These are phyloP conservation scores for Momotus momota DNA, from an alignment of 2,797 vertebrate species.

Conservation along the genomic window DNA sequence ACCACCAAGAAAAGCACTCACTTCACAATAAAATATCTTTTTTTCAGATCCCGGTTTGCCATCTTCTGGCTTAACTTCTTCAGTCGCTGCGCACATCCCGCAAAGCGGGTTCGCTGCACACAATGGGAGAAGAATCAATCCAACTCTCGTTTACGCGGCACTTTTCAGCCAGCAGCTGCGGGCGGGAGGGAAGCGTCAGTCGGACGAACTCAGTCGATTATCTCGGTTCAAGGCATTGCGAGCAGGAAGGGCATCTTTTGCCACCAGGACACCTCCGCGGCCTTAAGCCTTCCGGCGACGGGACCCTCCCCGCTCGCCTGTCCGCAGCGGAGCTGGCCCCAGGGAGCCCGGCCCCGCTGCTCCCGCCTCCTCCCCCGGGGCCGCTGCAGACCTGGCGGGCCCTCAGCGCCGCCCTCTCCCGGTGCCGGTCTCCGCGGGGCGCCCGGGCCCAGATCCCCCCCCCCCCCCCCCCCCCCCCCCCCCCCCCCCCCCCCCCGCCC, in stretches of 20 bases:
- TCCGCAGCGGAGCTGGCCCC: no score
- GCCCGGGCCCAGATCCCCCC: no score
- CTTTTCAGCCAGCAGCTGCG: rapidly evolving
- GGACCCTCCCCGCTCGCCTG: not conserved
- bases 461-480: no score
- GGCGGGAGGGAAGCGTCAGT: rapidly evolving
- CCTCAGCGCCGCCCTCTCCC: not conserved
- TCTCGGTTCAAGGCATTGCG: not conserved
- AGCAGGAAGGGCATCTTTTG: rapidly evolving
- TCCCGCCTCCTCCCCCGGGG: not conserved
- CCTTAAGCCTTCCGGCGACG: not conserved
- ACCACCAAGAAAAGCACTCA: not conserved
- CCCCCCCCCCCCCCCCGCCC: no score
- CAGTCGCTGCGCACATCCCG: not conserved
- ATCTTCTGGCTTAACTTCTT: not conserved
- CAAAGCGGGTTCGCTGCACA: not conserved
- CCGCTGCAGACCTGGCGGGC: not conserved
- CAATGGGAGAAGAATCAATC: not conserved
- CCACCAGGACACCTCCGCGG: not conserved
- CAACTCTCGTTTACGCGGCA: rapidly evolving
- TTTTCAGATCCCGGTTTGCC: not conserved
- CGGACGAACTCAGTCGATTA: rapidly evolving
- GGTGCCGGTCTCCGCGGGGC: no score
- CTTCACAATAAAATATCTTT: conserved; percentile 37
- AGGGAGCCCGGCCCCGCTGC: no score